Evolutionary conservation across 2,888 invertebrate genomes (phyloP).

Genomic region (Chrysina gloriosa): DNA sequence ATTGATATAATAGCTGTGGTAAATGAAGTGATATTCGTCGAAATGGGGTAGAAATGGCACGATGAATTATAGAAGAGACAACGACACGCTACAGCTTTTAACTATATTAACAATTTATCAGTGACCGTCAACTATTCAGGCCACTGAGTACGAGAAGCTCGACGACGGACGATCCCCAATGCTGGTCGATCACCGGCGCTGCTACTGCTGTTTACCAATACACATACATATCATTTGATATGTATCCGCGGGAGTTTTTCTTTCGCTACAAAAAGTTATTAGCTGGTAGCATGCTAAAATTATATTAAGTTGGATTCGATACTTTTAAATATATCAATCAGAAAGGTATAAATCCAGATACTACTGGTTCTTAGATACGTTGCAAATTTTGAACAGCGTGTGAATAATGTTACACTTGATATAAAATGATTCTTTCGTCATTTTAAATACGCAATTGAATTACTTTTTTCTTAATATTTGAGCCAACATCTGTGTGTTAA

Average conservation of each 20-base stretch:
- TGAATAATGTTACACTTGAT: too few relatives aligned
- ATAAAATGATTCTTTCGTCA: too few relatives aligned
- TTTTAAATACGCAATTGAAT: too few relatives aligned
- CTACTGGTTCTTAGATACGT: too few relatives aligned
- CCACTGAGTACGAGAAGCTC: constrained; percentile 1
- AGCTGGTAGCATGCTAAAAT: constrained; percentile 17
- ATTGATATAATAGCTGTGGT: neutral
- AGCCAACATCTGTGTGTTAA: too few relatives aligned
- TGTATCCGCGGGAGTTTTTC: neutral
- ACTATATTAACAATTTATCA: constrained; percentile 44
- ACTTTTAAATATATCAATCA: too few relatives aligned
- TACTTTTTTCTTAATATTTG: too few relatives aligned
- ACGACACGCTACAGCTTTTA: constrained; percentile 44
- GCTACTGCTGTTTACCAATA: constrained; percentile 3
- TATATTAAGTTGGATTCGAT: too few relatives aligned
- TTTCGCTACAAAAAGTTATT: constrained; percentile 12
- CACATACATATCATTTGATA: constrained; percentile 1
- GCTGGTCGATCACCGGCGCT: neutral
- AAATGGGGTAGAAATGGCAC: constrained; percentile 38
- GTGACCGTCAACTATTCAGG: constrained; percentile 31
- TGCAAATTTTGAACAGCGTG: too few relatives aligned
- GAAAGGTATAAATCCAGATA: too few relatives aligned
- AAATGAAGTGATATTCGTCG: constrained; percentile 10
- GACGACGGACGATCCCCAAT: neutral
- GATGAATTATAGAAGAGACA: constrained; percentile 45